These are phyloP conservation scores for Spodoptera litura DNA, from an alignment of 1,140 invertebrate species.

Conservation along the genomic window DNA sequence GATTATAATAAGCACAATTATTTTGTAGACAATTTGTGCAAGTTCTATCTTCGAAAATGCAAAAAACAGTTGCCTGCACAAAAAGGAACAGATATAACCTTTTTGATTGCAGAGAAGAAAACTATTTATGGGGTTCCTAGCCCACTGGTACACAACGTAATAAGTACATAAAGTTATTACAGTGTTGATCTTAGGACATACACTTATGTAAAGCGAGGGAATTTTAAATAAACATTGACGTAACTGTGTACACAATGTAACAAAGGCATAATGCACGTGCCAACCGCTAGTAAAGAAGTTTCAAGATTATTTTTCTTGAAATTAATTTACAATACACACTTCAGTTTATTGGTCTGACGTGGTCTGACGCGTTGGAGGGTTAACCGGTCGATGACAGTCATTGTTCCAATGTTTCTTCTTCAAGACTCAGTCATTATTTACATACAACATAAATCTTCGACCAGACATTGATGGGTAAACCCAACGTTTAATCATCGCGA, in stretches of 20 bases:
- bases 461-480: too few species aligned
- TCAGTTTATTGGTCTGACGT: conserved; percentile 1
- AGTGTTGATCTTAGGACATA: background rate
- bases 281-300: background rate
- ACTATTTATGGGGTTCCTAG: too few species aligned
- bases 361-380: background rate
- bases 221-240: conserved; percentile 32
- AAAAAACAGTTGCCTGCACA: background rate
- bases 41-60: too few species aligned
- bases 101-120: background rate
- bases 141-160: too few species aligned
- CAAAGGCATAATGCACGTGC: conserved; percentile 26
- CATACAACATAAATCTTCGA: too few species aligned
- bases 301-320: background rate
- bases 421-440: too few species aligned
- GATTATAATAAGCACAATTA: too few species aligned
- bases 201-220: background rate
- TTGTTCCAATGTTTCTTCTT: too few species aligned
- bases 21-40: too few species aligned
- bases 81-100: conserved; percentile 2
- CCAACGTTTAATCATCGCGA: too few species aligned
- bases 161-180: too few species aligned
- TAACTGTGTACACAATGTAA: conserved; percentile 23
- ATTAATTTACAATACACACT: conserved; percentile 8
- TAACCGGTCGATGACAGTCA: too few species aligned